A percentile compares a stretch with the other conserved stretches of the same genome.
These are phyloP conservation scores for Hypomecis atomaria DNA, from an alignment of 2,888 invertebrate genomes.

Conservation along the genomic window DNA sequence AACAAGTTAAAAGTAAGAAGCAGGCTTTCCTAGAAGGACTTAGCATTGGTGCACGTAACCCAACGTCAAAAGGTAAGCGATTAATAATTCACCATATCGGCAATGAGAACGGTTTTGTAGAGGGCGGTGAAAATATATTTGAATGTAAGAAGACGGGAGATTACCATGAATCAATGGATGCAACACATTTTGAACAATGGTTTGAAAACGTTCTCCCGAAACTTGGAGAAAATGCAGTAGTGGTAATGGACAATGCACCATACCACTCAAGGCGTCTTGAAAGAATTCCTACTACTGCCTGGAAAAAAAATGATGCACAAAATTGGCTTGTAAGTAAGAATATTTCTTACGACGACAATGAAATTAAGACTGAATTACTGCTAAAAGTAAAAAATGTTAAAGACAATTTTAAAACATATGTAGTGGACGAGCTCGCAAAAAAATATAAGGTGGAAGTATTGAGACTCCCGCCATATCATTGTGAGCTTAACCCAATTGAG, in stretches of 20 bases:
- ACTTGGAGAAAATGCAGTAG: constrained; percentile 18
- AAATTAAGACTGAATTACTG: constrained; percentile 23
- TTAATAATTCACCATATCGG: constrained; percentile 39
- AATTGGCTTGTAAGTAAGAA: constrained; percentile 27
- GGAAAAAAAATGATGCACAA: constrained; percentile 27
- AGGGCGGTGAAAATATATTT: constrained; percentile 37
- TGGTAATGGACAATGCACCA: too few species aligned
- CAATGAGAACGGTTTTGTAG: constrained; percentile 37
- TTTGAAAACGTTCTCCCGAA: constrained; percentile 26
- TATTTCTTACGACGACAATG: constrained; percentile 17
- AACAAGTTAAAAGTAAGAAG: constrained; percentile 24
- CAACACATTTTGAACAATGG: constrained; percentile 40
- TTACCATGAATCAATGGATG: too few species aligned
- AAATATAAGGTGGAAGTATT: too few species aligned
- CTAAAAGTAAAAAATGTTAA: constrained; percentile 25
- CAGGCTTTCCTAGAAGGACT: constrained; percentile 36
- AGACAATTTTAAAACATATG: constrained; percentile 1
- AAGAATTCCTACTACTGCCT: constrained; percentile 12
- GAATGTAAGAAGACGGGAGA: constrained; percentile 40
- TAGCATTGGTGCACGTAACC: constrained; percentile 19
- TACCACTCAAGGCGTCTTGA: constrained; percentile 21
- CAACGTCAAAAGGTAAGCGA: constrained; percentile 38
- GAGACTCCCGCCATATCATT: too few species aligned
- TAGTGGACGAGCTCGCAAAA: too few species aligned
- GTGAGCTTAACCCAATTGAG: too few species aligned